Percentiles rank a stretch among this genome's conserved stretches.
Evolutionary conservation across 2,888 invertebrate species (phyloP).

Genomic region (Rosalia funebris): DNA sequence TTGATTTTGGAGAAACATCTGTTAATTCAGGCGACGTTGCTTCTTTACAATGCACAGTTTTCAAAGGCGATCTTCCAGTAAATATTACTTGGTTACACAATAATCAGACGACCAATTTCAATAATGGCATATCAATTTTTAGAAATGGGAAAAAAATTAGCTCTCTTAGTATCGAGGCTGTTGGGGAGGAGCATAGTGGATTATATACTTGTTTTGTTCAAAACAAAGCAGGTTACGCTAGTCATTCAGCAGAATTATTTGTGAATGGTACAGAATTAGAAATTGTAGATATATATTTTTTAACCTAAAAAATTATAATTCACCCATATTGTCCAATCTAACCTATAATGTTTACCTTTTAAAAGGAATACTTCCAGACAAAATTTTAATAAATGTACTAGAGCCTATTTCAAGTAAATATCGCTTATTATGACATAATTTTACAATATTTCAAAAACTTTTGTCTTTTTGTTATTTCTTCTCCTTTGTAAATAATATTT

Average conservation of each 20-base stretch:
- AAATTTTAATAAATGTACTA: too few relatives aligned
- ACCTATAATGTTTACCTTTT: conserved; percentile 1
- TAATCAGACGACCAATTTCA: conserved; percentile 57
- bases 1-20: conserved; percentile 79
- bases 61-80: conserved; percentile 81
- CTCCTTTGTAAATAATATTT: too few relatives aligned
- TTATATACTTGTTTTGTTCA: conserved; percentile 72
- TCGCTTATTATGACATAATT: too few relatives aligned
- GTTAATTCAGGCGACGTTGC: conserved; percentile 61
- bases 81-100: conserved; percentile 77
- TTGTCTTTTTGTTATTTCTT: too few relatives aligned
- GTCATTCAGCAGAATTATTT: conserved; percentile 71
- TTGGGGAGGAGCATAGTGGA: conserved; percentile 70
- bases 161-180: conserved; percentile 69
- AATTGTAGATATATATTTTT: too few relatives aligned
- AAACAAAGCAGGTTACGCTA: conserved; percentile 68
- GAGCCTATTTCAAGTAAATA: too few relatives aligned
- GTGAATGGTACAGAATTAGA: conserved; percentile 69
- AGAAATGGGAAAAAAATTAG: conserved; percentile 66
- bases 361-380: too few relatives aligned
- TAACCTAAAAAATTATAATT: background rate
- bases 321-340: background rate
- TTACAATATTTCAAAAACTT: too few relatives aligned
- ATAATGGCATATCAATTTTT: conserved; percentile 59
- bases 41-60: conserved; percentile 70